A percentile compares a stretch with the other conserved stretches of the same genome.
These are phyloP conservation scores for Ochlodes sylvanus DNA, from an alignment of 2,888 invertebrate genomes.

Conservation along the genomic window DNA sequence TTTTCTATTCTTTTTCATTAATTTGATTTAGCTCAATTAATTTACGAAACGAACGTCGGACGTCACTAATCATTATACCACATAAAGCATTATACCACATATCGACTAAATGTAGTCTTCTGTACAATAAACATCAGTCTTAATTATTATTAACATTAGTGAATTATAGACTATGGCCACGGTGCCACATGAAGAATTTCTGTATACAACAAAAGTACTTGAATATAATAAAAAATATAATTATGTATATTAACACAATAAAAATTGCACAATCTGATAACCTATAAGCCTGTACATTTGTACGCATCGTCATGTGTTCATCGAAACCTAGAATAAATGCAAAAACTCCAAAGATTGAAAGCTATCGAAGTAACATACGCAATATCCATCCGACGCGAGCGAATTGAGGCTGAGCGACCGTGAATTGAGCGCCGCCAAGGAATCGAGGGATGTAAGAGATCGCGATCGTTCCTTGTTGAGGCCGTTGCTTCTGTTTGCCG, in stretches of 20 bases:
- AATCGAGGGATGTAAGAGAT: conserved; percentile 71
- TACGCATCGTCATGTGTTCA: not conserved
- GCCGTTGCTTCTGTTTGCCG: conserved; percentile 54
- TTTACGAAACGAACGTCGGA: conserved; percentile 4
- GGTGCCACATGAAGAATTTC: not conserved
- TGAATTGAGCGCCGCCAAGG: conserved; percentile 66
- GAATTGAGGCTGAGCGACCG: conserved; percentile 88
- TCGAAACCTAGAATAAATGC: not conserved
- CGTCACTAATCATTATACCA: not conserved
- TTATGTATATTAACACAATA: no score
- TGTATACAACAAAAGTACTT: not conserved
- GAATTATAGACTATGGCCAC: not conserved
- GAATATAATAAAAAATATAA: no score
- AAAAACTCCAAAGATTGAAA: not conserved
- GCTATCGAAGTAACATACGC: conserved; percentile 85
- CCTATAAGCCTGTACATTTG: no score
- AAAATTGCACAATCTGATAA: no score
- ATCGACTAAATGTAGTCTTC: not conserved
- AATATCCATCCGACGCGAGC: conserved; percentile 92
- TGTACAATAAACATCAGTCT: not conserved
- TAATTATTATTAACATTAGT: not conserved
- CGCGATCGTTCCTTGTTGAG: conserved; percentile 76
- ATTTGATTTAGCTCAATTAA: no score
- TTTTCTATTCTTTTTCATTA: no score
- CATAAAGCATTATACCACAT: not conserved